These are phyloP conservation scores for pig (Sus scrofa) DNA, from an alignment of 2,113 vertebrate genomes.

Conservation along the genomic window T2T-Sscrofa CM000824.6:165306501-165307000, in stretches of 20 bases:
- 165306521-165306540: no score
- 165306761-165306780: no score
- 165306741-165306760: no score
- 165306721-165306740: not conserved
- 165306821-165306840: not conserved
- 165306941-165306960: not conserved
- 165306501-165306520: no score
- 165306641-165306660: not conserved
- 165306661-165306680: not conserved
- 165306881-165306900: not conserved
- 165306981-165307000: not conserved
- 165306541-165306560: no score
- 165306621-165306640: not conserved
- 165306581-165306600: not conserved
- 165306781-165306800: not conserved
- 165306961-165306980: not conserved
- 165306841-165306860: not conserved
- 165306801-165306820: conserved; percentile 8
- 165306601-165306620: conserved; percentile 24
- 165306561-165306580: no score
- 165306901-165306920: not conserved
- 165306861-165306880: not conserved
- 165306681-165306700: not conserved
- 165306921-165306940: not conserved
- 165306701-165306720: not conserved